Base-by-base conservation (phyloP, 2,888 invertebrate genomes). In the Drosophila leonis region DNA sequence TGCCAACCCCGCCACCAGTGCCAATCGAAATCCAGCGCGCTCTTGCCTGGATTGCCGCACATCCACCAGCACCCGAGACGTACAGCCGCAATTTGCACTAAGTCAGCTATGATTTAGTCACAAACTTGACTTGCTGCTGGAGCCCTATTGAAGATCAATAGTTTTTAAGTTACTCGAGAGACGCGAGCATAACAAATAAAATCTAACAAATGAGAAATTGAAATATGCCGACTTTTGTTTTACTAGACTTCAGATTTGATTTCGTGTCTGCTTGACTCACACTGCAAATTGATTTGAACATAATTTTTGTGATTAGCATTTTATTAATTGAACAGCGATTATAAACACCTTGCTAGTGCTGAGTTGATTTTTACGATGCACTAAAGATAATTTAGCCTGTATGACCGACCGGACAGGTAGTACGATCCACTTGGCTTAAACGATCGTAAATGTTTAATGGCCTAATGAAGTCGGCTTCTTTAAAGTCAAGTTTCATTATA, bases 1-100 rank as follows among this genome's bases (percentile, higher is more conserved):
- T 90, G 65, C 91, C 90, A 42, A 77, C 76, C 18, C 72, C 82
- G 33, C 89, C 87, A 6, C 89, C 91, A 75, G 59, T 83, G 35
- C 89, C 89, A 65, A 79, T 48, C 20, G 76, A 35, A 12, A 90
- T 90, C 37, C 18, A 66, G 13, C 65, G 73, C 10, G 62, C 80
- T 13, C 41, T 90, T 27, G 87, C 68, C 0, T 90, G 67, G 46
- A 78, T 87, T 41, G 61, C 63, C 2, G 65, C 90, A 20, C 87
- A 90, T 62, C 87, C 90, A 3, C 49, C 56, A 39, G 61, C 57
- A 18, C 65, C 65, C 33, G 73, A 74, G n/a, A 20, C 31, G 27
- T 5, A 37, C 8, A n/a, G 12, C 15, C 33, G 37, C 18, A 64
- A 71, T 31, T 63, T 66, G 64, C 10, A 13, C 3, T 12, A 1